Evolutionary conservation across 2,113 vertebrate genomes (phyloP).

Genomic region (Petaurus breviceps): DNA sequence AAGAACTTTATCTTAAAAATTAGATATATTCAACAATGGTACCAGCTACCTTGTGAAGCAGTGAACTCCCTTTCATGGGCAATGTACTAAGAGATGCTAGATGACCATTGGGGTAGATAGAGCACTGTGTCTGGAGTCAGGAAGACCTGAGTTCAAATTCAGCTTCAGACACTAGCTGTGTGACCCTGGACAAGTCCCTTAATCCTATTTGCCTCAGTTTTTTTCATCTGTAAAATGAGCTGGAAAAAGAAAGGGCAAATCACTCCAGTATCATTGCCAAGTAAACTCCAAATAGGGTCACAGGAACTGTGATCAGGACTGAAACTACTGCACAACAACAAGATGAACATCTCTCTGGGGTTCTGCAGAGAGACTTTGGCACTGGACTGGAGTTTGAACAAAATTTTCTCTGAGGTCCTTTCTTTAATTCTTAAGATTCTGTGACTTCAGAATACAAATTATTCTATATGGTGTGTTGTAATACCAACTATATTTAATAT

Average conservation of each 20-base stretch:
- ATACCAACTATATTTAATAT: background rate
- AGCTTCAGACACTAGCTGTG: background rate
- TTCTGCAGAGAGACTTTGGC: background rate
- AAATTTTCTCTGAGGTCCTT: background rate
- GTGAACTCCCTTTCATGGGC: background rate
- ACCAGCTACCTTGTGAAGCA: background rate
- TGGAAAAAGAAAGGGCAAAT: background rate
- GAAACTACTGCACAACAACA: background rate
- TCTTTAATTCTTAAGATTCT: background rate
- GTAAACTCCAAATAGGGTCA: background rate
- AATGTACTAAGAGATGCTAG: background rate
- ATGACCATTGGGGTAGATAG: background rate
- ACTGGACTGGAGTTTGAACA: background rate
- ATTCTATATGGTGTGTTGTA: background rate
- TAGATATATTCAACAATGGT: background rate
- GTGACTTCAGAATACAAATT: background rate
- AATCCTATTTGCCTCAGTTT: background rate
- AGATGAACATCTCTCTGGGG: background rate
- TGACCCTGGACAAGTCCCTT: background rate
- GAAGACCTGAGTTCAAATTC: background rate
- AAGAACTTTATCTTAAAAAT: background rate
- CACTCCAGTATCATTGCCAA: background rate
- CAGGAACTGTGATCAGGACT: fast-evolving
- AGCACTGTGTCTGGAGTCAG: background rate
- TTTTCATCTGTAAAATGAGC: background rate